Conservation (phyloP, 2,888 invertebrate genomes). For the Drosophila paranaensis region DNA sequence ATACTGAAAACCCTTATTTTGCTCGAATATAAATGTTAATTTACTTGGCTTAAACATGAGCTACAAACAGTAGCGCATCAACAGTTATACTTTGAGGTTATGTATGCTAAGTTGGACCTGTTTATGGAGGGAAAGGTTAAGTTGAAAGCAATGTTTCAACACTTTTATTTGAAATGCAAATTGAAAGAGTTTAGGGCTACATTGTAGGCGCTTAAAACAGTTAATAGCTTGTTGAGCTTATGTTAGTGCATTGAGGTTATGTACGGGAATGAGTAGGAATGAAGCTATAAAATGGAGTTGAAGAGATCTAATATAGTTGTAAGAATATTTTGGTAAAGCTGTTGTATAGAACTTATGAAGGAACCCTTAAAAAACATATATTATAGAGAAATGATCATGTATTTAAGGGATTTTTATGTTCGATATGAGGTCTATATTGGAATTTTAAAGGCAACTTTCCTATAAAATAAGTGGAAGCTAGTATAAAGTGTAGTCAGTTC, state of each 20-base stretch:
- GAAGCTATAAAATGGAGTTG: neutral
- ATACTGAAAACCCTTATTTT: neutral
- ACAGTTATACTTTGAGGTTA: neutral
- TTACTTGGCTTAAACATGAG: neutral
- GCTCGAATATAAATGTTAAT: neutral
- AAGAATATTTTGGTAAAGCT: neutral
- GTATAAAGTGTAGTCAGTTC: too few relatives aligned
- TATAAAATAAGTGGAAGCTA: neutral
- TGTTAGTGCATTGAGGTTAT: neutral
- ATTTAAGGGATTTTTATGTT: too few relatives aligned
- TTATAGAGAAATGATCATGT: too few relatives aligned
- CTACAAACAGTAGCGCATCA: conserved; percentile 1
- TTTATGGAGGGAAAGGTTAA: too few relatives aligned
- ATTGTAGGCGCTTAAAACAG: neutral
- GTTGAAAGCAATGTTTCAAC: neutral
- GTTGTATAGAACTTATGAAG: neutral
- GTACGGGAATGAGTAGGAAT: neutral
- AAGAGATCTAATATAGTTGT: neutral
- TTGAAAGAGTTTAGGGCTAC: neutral
- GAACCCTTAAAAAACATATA: too few relatives aligned
- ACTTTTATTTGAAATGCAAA: neutral
- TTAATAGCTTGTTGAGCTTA: conserved; percentile 7
- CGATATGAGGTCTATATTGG: too few relatives aligned
- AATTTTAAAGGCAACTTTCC: too few relatives aligned
- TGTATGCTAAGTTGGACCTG: neutral